phyloP scores from a whole-genome alignment of 2,113 vertebrate species.

The Irena cyanogastra region DNA sequence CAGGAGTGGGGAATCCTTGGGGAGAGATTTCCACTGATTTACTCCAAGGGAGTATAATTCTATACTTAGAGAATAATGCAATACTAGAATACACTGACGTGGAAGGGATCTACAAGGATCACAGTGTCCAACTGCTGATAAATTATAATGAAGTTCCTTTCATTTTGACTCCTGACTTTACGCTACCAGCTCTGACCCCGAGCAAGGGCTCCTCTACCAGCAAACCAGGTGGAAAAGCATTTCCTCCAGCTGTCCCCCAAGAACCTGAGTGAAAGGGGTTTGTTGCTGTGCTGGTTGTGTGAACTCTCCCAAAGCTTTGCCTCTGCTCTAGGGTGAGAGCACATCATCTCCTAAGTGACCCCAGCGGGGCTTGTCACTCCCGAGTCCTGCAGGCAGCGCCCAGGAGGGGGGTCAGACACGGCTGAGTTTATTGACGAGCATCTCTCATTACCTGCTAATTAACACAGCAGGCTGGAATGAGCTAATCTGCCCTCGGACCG shows the following conservation, averaged over 20 bases:
- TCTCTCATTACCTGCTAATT: conserved; percentile 51
- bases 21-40: background rate
- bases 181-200: background rate
- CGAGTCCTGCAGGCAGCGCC: background rate
- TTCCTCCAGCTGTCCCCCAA: background rate
- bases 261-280: background rate
- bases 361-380: background rate
- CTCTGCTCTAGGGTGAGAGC: background rate
- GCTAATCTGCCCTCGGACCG: background rate
- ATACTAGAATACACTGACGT: background rate
- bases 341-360: background rate
- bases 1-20: background rate
- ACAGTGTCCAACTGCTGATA: background rate
- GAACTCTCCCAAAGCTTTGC: background rate
- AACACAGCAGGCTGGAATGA: conserved; percentile 8
- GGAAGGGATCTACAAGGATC: background rate
- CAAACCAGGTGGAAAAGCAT: background rate
- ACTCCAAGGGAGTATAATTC: background rate
- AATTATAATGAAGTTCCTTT: background rate
- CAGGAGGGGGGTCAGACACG: background rate
- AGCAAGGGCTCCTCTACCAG: background rate
- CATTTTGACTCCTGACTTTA: background rate
- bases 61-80: background rate
- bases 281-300: background rate
- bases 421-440: conserved; percentile 31